Evolutionary conservation across 2,113 vertebrate genomes (phyloP), one percentile per base, ranked within the genome.

Genomic region (Emydura subglobosa): DNA sequence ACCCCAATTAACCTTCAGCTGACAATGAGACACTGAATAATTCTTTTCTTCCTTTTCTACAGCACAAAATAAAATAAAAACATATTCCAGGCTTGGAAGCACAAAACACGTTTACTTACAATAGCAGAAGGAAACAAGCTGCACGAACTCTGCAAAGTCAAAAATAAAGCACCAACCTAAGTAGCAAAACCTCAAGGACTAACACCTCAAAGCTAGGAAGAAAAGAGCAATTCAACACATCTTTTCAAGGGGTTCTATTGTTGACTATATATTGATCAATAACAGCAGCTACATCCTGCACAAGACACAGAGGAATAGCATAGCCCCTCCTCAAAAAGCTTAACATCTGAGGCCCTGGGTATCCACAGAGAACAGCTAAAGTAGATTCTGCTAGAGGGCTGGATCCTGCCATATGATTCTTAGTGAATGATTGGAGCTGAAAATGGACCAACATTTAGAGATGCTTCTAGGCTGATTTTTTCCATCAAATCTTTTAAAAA

Each of bases 1-100:
- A 95, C 44, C 82, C 27, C 54, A 96, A 87, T 96, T 96, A 93
- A 97, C 92, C 81, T 96, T 79, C 74, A 91, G 86, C 79, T 88
- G 54, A 85, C 51, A 93, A 82, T 47, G 82, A 92, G 88, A 96
- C 10, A 1, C 74, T 59, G 57, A 91, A 82, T 82, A 65, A 61
- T 74, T 24, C 51, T 82, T 89, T 91, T 10, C 16, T 92, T 95
- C 9, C 8, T 10, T 61, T 95, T 25, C 86, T 89, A 42, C 19
- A 72, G 11, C 39, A 86, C 39, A 79, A 91, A 95, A 83, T 24
- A 59, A 6, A 76, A 10, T 17, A 0, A 8, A 68, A 83, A 82
- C 16, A 50, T 57, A 65, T 4, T 4, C 6, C 59, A 21, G 89
- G 17, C 19, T 85, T 85, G 85, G 72, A 88, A 91, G 74, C 7